Conservation (phyloP, 2,113 vertebrate genomes). For the Anolis carolinensis region DNA sequence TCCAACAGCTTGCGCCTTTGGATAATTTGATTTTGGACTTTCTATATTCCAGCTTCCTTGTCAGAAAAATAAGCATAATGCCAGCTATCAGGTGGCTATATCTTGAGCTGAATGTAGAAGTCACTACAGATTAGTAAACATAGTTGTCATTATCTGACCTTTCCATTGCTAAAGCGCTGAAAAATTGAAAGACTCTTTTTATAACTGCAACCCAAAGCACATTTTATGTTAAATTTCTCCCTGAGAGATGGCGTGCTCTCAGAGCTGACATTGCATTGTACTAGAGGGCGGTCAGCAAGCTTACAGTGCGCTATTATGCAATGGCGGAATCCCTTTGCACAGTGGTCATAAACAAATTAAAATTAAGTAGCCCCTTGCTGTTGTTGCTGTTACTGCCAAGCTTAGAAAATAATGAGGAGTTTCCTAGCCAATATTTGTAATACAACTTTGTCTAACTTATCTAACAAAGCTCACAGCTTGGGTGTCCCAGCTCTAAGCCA, state of each 20-base stretch:
- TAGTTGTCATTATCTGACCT: neutral
- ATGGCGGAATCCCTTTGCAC: neutral
- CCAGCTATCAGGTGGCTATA: neutral
- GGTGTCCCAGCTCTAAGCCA: too few species aligned
- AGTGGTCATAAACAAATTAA: neutral
- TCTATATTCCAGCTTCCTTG: neutral
- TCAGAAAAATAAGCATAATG: neutral
- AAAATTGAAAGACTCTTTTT: slow-evolving; percentile 18
- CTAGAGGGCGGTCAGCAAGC: neutral
- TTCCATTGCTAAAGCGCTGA: neutral
- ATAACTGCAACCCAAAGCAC: slow-evolving; percentile 21
- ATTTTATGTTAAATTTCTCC: slow-evolving; percentile 20
- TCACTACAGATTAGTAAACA: neutral
- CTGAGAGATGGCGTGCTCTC: neutral
- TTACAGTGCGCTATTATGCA: neutral
- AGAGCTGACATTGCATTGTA: neutral
- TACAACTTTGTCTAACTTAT: neutral
- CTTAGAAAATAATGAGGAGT: neutral
- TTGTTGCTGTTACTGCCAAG: neutral
- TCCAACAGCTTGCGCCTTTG: neutral
- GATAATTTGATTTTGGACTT: neutral
- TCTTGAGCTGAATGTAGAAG: slow-evolving; percentile 4
- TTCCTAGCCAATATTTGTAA: neutral
- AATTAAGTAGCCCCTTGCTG: neutral
- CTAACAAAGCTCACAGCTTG: neutral